Conservation (phyloP, 2,888 invertebrate genomes). For the Nesidiocoris tenuis region DNA sequence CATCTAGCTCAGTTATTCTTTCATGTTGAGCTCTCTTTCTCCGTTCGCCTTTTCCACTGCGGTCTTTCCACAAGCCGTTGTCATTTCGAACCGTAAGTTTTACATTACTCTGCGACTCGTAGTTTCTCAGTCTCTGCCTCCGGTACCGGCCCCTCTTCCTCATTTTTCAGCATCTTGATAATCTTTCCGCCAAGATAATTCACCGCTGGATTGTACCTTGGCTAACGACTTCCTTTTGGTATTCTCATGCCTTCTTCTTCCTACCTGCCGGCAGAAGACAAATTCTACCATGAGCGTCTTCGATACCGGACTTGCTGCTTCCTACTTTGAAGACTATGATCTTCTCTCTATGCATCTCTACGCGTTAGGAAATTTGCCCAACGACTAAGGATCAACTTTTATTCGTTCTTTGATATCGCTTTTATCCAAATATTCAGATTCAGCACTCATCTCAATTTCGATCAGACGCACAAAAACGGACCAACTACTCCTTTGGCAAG, state of each 20-base stretch:
- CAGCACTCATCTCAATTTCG: too few relatives aligned
- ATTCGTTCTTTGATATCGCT: too few relatives aligned
- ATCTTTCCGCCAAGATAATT: neutral
- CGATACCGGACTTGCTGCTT: neutral
- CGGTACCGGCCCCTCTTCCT: conserved; percentile 7
- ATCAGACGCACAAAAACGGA: too few relatives aligned
- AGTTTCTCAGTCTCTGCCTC: conserved; percentile 31
- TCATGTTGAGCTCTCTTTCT: conserved; percentile 6
- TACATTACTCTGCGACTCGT: conserved; percentile 17
- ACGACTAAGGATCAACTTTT: too few relatives aligned
- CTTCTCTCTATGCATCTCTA: too few relatives aligned
- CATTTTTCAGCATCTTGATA: neutral
- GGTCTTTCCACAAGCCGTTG: neutral
- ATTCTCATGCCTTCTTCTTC: neutral
- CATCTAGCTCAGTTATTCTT: conserved; percentile 3
- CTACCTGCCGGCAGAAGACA: neutral
- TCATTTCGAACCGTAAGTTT: conserved; percentile 10
- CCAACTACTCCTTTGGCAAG: too few relatives aligned
- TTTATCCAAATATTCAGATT: too few relatives aligned
- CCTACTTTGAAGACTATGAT: too few relatives aligned
- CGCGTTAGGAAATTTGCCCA: too few relatives aligned
- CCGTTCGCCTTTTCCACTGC: neutral
- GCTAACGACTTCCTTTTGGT: neutral
- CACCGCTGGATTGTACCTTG: neutral
- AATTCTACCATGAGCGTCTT: neutral